Evolutionary conservation across 2,888 invertebrate genomes (phyloP).

Genomic region (Nematopogon swammerdamellus): DNA sequence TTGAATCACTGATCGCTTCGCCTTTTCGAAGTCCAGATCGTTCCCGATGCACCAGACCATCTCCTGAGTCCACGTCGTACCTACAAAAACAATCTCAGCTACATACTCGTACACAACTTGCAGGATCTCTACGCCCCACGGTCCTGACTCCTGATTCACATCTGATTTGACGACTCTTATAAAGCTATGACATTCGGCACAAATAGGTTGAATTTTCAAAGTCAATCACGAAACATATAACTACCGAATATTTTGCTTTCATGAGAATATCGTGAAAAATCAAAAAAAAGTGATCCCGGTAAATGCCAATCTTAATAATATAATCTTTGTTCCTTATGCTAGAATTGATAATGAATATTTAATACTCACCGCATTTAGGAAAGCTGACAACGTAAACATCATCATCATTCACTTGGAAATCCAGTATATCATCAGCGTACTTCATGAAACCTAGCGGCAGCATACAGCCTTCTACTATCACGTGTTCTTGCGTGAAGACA

Average conservation of each 20-base stretch:
- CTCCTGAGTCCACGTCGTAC: constrained; percentile 78
- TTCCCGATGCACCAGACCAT: constrained; percentile 68
- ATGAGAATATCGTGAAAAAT: too few relatives aligned
- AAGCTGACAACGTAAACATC: constrained; percentile 55
- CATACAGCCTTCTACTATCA: not conserved
- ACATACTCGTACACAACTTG: not conserved
- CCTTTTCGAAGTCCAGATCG: constrained; percentile 56
- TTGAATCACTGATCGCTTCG: constrained; percentile 46
- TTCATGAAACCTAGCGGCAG: constrained; percentile 7
- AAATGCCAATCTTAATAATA: too few relatives aligned
- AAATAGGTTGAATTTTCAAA: too few relatives aligned
- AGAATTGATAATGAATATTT: not conserved
- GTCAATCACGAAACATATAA: too few relatives aligned
- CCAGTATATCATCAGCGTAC: constrained; percentile 30
- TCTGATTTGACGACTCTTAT: too few relatives aligned
- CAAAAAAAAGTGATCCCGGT: too few relatives aligned
- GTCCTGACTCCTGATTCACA: too few relatives aligned
- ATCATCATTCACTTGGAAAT: constrained; percentile 40
- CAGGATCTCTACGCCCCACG: too few relatives aligned
- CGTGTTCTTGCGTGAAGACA: not conserved
- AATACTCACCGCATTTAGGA: constrained; percentile 49
- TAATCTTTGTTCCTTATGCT: too few relatives aligned
- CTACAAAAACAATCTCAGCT: constrained; percentile 25
- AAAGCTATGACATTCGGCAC: too few relatives aligned
- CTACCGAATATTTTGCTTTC: too few relatives aligned